A percentile compares a stretch with the other conserved stretches of the same genome.
These are phyloP conservation scores for Samia ricini DNA, from an alignment of 1,140 invertebrate species.

Conservation along the genomic window DNA sequence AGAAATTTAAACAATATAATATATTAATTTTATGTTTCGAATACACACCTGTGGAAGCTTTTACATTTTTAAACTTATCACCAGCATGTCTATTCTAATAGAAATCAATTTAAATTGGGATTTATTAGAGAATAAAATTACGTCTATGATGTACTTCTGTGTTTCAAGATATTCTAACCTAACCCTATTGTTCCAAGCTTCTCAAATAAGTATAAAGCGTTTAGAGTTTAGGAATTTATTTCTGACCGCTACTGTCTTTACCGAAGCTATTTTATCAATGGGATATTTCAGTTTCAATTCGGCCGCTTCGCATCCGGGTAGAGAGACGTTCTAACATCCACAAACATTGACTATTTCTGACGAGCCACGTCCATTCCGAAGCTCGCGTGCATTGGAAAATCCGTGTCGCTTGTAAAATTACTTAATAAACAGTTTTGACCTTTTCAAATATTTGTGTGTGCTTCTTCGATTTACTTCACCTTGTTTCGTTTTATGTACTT, in stretches of 20 bases:
- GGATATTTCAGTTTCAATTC: not conserved
- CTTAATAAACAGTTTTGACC: not conserved
- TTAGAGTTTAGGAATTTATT: no score
- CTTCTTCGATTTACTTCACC: not conserved
- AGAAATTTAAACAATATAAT: not conserved
- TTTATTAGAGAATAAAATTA: not conserved
- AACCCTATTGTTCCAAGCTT: no score
- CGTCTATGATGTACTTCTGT: no score
- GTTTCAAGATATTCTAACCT: no score
- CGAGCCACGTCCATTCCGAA: not conserved
- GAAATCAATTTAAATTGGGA: not conserved
- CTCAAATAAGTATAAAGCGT: no score
- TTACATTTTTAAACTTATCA: not conserved
- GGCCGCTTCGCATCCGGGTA: conserved; percentile 2
- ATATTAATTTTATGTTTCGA: not conserved
- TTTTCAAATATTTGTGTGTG: not conserved
- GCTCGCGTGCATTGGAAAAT: not conserved
- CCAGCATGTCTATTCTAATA: not conserved
- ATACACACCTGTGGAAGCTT: not conserved
- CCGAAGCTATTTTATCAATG: not conserved
- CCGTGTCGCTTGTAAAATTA: not conserved
- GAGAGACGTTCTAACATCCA: not conserved
- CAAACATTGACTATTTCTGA: conserved; percentile 7
- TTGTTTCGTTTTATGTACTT: not conserved
- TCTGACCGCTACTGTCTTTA: not conserved